Conservation (phyloP, 2,888 invertebrate species). For the Eledone cirrhosa region DNA sequence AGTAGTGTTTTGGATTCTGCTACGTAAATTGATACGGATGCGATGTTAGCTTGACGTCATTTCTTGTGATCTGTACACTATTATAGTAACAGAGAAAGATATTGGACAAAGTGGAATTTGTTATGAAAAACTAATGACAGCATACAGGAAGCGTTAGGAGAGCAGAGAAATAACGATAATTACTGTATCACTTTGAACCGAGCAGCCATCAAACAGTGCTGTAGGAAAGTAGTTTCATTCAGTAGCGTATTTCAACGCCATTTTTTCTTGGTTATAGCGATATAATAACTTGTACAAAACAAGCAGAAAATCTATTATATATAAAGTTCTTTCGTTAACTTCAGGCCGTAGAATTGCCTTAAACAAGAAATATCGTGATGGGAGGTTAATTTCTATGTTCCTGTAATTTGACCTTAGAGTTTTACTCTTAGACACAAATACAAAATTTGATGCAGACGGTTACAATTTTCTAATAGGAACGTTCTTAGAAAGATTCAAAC, state of each 20-base stretch:
- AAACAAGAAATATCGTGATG: conserved; percentile 19
- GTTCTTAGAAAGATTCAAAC: no score
- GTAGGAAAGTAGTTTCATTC: background rate
- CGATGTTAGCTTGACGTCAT: no score
- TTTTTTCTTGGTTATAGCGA: no score
- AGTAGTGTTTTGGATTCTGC: no score
- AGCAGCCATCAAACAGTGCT: conserved; percentile 21
- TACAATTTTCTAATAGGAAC: no score
- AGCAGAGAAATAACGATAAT: conserved; percentile 20
- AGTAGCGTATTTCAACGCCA: no score
- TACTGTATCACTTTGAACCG: conserved; percentile 19
- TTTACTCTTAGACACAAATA: conserved; percentile 20
- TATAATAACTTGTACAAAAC: no score
- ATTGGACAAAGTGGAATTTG: background rate
- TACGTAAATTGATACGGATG: no score
- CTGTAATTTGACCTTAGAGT: conserved; percentile 21
- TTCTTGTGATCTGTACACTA: no score
- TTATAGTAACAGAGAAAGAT: no score
- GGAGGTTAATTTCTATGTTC: conserved; percentile 26
- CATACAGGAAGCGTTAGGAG: conserved; percentile 23
- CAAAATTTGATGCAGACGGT: background rate
- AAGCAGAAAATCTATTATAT: conserved; percentile 16
- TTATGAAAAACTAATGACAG: conserved; percentile 27
- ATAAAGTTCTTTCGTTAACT: conserved; percentile 8
- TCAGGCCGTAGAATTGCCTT: background rate